A percentile compares a stretch with the other conserved stretches of the same genome.
Evolutionary conservation across 2,888 invertebrate genomes (phyloP).

Genomic region (Lasioglossum leucozonium): DNA sequence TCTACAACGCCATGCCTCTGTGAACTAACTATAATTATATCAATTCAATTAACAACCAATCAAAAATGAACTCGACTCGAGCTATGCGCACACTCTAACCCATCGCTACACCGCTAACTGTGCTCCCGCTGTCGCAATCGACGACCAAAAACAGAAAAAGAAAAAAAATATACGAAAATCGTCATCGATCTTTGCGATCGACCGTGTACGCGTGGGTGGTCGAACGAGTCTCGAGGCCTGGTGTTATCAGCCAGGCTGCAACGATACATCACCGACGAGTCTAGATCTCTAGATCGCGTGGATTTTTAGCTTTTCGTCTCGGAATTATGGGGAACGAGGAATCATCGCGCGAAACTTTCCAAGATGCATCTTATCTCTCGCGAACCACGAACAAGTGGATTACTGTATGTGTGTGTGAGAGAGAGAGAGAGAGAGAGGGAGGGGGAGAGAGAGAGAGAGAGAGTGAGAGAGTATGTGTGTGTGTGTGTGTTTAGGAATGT

Average conservation of each 20-base stretch:
- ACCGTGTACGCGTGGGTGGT: constrained; percentile 14
- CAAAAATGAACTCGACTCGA: constrained; percentile 60
- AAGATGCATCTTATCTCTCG: neutral
- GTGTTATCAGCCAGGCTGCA: constrained; percentile 5
- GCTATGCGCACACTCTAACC: constrained; percentile 79
- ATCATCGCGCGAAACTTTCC: neutral
- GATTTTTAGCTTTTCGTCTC: constrained; percentile 12
- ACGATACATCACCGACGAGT: constrained; percentile 2
- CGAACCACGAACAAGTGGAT: neutral
- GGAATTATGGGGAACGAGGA: neutral
- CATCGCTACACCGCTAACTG: constrained; percentile 76
- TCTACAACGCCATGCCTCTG: constrained; percentile 85
- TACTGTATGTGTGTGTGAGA: neutral
- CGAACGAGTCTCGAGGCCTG: neutral
- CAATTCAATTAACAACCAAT: constrained; percentile 39
- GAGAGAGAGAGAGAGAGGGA: neutral
- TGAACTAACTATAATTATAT: constrained; percentile 80
- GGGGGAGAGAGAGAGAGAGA: neutral
- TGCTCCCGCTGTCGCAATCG: constrained; percentile 61
- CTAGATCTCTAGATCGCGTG: neutral
- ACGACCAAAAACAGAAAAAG: neutral
- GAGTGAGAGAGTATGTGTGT: neutral
- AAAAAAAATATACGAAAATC: neutral
- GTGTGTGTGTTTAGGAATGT: neutral
- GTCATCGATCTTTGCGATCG: constrained; percentile 13